Conservation (phyloP, 2,113 vertebrate species). For the Riparia riparia region DNA sequence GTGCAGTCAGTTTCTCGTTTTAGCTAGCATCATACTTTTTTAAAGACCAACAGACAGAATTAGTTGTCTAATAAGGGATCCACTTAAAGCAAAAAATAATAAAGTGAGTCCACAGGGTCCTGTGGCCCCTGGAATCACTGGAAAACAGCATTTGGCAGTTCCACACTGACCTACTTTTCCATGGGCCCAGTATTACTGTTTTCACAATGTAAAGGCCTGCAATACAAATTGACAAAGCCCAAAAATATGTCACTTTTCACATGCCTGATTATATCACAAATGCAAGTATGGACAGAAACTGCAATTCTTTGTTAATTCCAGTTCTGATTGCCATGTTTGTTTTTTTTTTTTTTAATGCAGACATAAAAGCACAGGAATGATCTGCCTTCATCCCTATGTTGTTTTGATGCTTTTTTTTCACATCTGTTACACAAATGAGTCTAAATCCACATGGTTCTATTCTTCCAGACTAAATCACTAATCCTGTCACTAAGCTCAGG, state of each 20-base stretch:
- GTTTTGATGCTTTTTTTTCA: neutral
- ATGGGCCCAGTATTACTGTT: neutral
- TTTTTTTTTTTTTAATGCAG: neutral
- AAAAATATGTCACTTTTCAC: neutral
- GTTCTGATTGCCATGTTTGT: neutral
- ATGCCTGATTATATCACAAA: neutral
- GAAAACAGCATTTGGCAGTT: neutral
- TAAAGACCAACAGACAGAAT: neutral
- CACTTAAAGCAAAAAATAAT: neutral
- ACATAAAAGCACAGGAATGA: neutral
- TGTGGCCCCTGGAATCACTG: neutral
- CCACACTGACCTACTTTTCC: neutral
- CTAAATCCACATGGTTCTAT: neutral
- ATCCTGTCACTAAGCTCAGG: constrained; percentile 42
- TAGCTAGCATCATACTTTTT: neutral
- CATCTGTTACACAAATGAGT: constrained; percentile 21
- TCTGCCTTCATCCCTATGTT: neutral
- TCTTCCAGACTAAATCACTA: constrained; percentile 31
- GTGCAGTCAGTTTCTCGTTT: neutral
- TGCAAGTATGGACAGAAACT: neutral
- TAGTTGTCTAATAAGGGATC: neutral
- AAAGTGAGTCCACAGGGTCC: neutral
- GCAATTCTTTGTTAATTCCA: neutral
- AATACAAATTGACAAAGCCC: neutral
- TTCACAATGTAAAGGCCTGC: neutral